A percentile compares a stretch with the other conserved stretches of the same genome.
Evolutionary conservation across 2,888 invertebrate genomes (phyloP).

Genomic region (Copidosoma aretas): DNA sequence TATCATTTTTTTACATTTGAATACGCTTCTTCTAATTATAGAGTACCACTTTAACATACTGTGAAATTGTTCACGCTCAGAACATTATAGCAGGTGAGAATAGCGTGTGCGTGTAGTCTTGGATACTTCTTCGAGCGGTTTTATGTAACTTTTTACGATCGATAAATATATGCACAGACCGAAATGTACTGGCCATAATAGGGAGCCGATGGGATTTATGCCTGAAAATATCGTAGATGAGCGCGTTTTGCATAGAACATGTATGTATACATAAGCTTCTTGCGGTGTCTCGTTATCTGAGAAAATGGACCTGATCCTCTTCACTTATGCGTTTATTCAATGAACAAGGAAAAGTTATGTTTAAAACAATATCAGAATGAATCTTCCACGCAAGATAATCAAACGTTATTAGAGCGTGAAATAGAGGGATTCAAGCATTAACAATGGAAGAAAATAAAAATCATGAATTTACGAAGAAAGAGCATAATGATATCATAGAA

Average conservation of each 20-base stretch:
- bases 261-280: neutral
- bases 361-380: slow-evolving; percentile 2
- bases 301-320: slow-evolving; percentile 8
- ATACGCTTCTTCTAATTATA: neutral
- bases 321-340: slow-evolving; percentile 4
- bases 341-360: slow-evolving; percentile 13
- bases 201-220: neutral
- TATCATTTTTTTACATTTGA: neutral
- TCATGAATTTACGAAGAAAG: neutral
- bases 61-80: slow-evolving; percentile 3
- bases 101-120: slow-evolving; percentile 1
- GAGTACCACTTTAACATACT: neutral
- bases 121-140: neutral
- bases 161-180: neutral
- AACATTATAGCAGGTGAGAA: slow-evolving; percentile 1
- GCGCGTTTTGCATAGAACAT: slow-evolving; percentile 12
- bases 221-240: neutral
- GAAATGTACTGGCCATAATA: neutral
- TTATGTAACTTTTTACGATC: slow-evolving; percentile 2
- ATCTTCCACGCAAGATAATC: slow-evolving; percentile 14
- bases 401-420: slow-evolving; percentile 17
- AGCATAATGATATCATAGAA: neutral
- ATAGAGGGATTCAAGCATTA: neutral
- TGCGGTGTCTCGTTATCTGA: neutral
- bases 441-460: slow-evolving; percentile 17